Base-by-base conservation (phyloP, 2,797 vertebrate species). In the Rallus crepitans region DNA sequence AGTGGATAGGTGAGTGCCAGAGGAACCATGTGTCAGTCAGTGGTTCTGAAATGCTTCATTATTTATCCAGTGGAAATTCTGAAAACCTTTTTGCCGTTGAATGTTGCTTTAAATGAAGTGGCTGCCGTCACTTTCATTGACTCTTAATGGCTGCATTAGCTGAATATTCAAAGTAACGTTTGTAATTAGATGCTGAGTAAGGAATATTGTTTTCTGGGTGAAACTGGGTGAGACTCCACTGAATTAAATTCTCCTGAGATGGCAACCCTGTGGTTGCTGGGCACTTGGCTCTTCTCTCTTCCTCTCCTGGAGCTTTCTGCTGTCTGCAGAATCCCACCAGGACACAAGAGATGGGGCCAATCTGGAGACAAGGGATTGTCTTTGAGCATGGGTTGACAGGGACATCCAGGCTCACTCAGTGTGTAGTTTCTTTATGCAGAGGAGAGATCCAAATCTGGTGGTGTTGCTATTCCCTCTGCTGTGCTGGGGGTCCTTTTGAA, bases 1-100 rank as follows among this genome's bases (percentile, higher is more conserved):
- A 89, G 96, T 98, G 19, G 99, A 99, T 98, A 98, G 99, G 99
- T 99, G 93, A 92, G 98, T 96, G 83, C 40, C 40, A 20, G 12
- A 10, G 73, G 37, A 79, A 39, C 30, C 8, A 20, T 31, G 59
- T n/a, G 30, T 23, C 3, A 15, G 72, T 40, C 6, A 66, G 5
- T 45, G 42, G 65, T n/a, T 95, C 71, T 73, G 61, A 53, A 72
- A 81, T 27, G 50, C 25, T 52, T 52, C 50, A 27, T 27, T 27
- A 52, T 28, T 52, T 25, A 75, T 64, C 70, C 66, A 50, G 13
- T 73, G 77, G 68, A 21, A 11, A 66, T 69, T 87, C 64, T 71
- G 68, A 78, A 89, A 91, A 64, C 7, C 13, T 65, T 91, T 61
- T 47, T 17, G 30, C 45, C 11, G n/a, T 21, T 83, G 31, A 87